Conservation (phyloP, 2,113 vertebrate genomes). For the Cephalopholis sonnerati region DNA sequence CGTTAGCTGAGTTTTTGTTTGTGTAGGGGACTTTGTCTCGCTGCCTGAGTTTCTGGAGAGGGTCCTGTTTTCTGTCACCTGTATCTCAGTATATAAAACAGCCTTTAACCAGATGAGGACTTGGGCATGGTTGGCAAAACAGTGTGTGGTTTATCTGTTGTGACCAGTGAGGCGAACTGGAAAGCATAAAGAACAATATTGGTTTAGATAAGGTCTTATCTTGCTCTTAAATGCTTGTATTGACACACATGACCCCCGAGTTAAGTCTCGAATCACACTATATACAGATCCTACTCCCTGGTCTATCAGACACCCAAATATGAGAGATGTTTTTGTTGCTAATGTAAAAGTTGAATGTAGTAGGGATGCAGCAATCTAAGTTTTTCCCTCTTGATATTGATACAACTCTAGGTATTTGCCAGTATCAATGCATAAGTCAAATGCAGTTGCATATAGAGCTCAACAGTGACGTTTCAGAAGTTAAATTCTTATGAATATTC, state of each 20-base stretch:
- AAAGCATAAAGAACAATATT: conserved; percentile 7
- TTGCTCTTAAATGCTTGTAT: background rate
- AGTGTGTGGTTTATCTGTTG: conserved; percentile 32
- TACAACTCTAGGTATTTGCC: background rate
- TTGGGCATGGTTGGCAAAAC: background rate
- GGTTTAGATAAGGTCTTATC: background rate
- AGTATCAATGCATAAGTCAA: background rate
- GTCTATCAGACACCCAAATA: background rate
- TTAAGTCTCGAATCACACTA: background rate
- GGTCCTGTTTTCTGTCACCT: conserved; percentile 59
- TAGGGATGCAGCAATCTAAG: background rate
- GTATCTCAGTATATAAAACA: conserved; percentile 32
- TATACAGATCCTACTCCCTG: background rate
- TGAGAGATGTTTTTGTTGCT: background rate
- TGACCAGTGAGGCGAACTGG: conserved; percentile 15
- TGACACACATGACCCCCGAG: background rate
- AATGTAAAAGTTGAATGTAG: background rate
- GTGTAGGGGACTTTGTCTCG: conserved; percentile 37
- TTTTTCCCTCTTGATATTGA: background rate
- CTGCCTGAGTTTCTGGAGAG: conserved; percentile 42
- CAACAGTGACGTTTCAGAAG: too few relatives aligned
- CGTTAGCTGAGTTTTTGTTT: conserved; percentile 35
- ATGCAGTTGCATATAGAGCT: too few relatives aligned
- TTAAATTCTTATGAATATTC: too few relatives aligned
- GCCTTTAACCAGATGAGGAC: background rate